Evolutionary conservation across 2,888 invertebrate genomes (phyloP), one percentile per base, ranked within the genome.

Genomic region (Chrysomela aeneicollis): DNA sequence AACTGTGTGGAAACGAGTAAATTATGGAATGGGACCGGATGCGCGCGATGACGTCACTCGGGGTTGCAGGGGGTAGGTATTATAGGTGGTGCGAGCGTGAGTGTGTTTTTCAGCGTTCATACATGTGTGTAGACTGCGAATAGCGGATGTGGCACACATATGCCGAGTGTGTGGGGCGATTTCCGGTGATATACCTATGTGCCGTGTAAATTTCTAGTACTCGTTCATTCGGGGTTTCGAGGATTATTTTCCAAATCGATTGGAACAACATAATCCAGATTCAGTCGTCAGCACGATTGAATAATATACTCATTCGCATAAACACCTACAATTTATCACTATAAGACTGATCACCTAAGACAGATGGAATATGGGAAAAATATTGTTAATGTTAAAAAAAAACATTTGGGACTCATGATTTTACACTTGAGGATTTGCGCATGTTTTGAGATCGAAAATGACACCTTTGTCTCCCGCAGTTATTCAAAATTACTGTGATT

Each of bases 111-210:
- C 64, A 63, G 59, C 69, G 64, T 65, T 53, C 65, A 67, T 67
- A 66, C 65, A 69, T 57, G 57, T 57, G 64, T 59, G 74, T 72
- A 72, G 74, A n/a, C 42, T 42, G 42, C n/a, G 42, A 42, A 42
- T 15, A 42, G 74, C 79, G 82, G 81, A 82, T 80, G 79, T 77
- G 76, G 77, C 73, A 53, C 79, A 77, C 81, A 81, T 79, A 81
- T 82, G 82, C 76, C 76, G 81, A 42, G 42, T 42, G 10, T n/a
- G 42, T 42, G n/a, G 42, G 42, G 42, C 42, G 42, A 15, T 42
- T 42, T 42, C 42, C 42, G 42, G 42, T 42, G 42, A 42, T 42
- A 35, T 35, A 42, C 42, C 42, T 42, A 42, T 42, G 4, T 12
- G 35, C 42, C 42, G 42, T 42, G 42, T 42, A 2, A 15, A 35